Conservation (phyloP, 2,113 vertebrate genomes). For the Seriola rivoliana region DNA sequence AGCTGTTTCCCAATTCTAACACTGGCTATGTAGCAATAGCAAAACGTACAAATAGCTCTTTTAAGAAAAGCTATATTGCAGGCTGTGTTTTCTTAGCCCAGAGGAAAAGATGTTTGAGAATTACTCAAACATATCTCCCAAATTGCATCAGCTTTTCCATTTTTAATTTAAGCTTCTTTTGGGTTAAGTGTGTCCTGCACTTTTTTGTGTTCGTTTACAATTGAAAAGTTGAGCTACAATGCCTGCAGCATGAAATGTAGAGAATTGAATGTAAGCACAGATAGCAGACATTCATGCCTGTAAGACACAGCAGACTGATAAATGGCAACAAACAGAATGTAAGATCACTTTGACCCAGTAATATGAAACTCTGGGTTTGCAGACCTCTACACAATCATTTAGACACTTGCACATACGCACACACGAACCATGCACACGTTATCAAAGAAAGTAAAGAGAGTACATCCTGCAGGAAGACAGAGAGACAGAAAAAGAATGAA, state of each 20-base stretch:
- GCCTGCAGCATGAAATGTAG: constrained; percentile 10
- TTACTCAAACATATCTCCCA: neutral
- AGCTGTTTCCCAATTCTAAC: no score
- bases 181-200: neutral
- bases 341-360: constrained; percentile 19
- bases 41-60: no score
- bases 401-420: neutral
- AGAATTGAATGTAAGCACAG: constrained; percentile 25
- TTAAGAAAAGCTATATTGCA: neutral
- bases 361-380: constrained; percentile 41
- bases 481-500: constrained; percentile 9
- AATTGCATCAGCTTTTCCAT: constrained; percentile 9
- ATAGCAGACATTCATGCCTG: neutral
- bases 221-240: constrained; percentile 13
- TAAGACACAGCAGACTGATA: constrained; percentile 20
- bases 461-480: neutral
- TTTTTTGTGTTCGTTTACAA: constrained; percentile 28
- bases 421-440: constrained; percentile 1
- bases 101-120: neutral
- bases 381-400: constrained; percentile 4
- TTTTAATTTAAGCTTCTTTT: neutral
- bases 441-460: constrained; percentile 17
- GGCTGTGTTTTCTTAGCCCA: neutral
- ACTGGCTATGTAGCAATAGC: no score
- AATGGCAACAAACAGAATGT: constrained; percentile 37